Base-by-base conservation (phyloP, 1,140 invertebrate genomes). In the Euborellia annulipes region DNA sequence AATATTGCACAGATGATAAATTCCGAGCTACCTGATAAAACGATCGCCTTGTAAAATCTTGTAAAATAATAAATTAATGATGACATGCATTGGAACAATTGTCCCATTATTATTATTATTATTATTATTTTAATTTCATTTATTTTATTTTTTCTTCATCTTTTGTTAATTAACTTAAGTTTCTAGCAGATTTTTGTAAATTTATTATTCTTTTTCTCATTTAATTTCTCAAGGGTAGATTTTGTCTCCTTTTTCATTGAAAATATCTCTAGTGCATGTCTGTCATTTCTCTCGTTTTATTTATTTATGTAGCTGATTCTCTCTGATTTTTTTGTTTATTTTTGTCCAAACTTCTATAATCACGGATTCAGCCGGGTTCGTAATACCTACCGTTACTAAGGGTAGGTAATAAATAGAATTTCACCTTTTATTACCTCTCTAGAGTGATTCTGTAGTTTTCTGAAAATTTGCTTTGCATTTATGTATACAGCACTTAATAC, bases 331-430 rank as follows among this genome's bases (percentile, higher is more conserved):
- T 51, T 22, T 48, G 40, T 58, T 53, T 53, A 46, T 43, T 46
- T 53, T 58, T 51, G 16, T 42, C 36, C 47, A 34, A 32, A 7
- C 18, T 38, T 38, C 22, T 21, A 14, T n/a, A 49, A 42, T 11
- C 23, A 27, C 23, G 40, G 17, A 57, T 50, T 54, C 58, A 62
- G 61, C 62, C 55, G 63, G 60, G 59, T 67, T 65, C 56, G 54
- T 65, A 58, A 65, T 67, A 60, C 65, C 66, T 59, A 57, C 56
- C 55, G 64, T 66, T 57, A 55, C 58, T 49, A 63, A 64, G 66
- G 65, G 65, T 68, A 68, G 58, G 65, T 62, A 43, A n/a, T 16
- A 16, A 11, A 27, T 27, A 27, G 4, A 27, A n/a, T 11, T 27
- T 6, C 4, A 27, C 23, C 23, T 6, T 27, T 27, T 6, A 11